phyloP scores from a whole-genome alignment of 37 sponge, comb jelly and placozoan genomes.

The Oopsacas minuta region DNA sequence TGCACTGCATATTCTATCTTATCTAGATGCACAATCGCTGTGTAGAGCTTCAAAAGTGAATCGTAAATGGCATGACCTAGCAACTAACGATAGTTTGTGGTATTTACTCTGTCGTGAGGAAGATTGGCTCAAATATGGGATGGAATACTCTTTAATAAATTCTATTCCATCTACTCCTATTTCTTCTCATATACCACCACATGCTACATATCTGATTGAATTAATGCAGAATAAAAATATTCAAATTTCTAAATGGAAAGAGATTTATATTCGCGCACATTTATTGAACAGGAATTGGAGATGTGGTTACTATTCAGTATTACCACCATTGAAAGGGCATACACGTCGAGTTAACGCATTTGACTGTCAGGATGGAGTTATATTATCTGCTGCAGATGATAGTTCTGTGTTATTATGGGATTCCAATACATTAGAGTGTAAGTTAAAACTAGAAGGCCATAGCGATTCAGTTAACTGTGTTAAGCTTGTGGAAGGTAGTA shows the following conservation, averaged over 20 bases:
- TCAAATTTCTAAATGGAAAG: slow-evolving; percentile 48
- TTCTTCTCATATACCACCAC: neutral
- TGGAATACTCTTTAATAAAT: neutral
- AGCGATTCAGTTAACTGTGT: slow-evolving; percentile 58
- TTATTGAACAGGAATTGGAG: slow-evolving; percentile 50
- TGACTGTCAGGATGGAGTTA: slow-evolving; percentile 29
- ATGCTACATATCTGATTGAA: neutral
- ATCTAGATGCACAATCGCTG: neutral
- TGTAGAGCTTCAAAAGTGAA: neutral
- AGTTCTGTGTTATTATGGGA: slow-evolving; percentile 50
- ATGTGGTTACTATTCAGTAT: slow-evolving; percentile 33
- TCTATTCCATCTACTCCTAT: neutral
- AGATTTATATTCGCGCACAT: slow-evolving; percentile 40
- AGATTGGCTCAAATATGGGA: neutral
- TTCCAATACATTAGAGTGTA: slow-evolving; percentile 24
- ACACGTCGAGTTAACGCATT: slow-evolving; percentile 41
- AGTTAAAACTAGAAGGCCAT: slow-evolving; percentile 42
- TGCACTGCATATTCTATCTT: neutral
- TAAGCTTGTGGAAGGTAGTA: slow-evolving; percentile 31
- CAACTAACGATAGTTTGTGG: neutral
- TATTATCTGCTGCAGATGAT: slow-evolving; percentile 64
- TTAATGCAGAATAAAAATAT: neutral
- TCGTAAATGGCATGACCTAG: neutral
- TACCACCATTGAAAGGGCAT: slow-evolving; percentile 52
- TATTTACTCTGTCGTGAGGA: neutral